These are phyloP conservation scores for Diaprepes abbreviatus DNA, from an alignment of 2,888 invertebrate genomes.

Conservation along the genomic window DNA sequence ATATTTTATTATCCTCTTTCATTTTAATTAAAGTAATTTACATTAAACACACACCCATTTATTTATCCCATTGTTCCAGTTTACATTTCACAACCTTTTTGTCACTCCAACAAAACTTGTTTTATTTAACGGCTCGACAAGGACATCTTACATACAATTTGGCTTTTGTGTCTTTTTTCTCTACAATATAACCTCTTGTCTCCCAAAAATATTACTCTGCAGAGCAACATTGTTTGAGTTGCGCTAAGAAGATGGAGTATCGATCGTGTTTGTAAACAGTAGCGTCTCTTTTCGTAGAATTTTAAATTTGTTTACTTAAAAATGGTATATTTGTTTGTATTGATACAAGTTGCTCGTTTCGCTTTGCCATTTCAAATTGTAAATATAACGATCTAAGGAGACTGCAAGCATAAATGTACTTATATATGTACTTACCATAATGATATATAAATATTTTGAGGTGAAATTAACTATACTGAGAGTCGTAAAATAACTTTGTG, in stretches of 20 bases:
- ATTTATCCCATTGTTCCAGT: neutral
- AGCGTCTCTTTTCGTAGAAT: no score
- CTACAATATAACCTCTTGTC: conserved; percentile 16
- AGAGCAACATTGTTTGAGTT: conserved; percentile 26
- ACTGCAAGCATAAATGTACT: no score
- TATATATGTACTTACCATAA: no score
- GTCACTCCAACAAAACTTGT: conserved; percentile 1
- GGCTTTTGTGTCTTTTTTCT: conserved; percentile 6
- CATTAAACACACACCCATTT: neutral
- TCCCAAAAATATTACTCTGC: conserved; percentile 24
- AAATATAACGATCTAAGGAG: no score
- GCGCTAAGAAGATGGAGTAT: conserved; percentile 18
- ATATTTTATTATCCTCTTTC: no score
- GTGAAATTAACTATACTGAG: no score
- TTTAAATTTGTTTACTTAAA: no score
- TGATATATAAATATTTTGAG: no score
- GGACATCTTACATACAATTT: neutral
- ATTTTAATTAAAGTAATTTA: neutral
- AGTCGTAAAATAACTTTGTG: no score
- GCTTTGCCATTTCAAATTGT: no score
- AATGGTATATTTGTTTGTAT: no score
- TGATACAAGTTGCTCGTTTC: no score
- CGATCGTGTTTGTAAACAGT: conserved; percentile 35
- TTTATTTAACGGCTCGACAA: neutral
- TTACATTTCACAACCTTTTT: neutral